Conservation (phyloP, 92 coral and sea anemone species). For the Zoanthus sociatus region DNA sequence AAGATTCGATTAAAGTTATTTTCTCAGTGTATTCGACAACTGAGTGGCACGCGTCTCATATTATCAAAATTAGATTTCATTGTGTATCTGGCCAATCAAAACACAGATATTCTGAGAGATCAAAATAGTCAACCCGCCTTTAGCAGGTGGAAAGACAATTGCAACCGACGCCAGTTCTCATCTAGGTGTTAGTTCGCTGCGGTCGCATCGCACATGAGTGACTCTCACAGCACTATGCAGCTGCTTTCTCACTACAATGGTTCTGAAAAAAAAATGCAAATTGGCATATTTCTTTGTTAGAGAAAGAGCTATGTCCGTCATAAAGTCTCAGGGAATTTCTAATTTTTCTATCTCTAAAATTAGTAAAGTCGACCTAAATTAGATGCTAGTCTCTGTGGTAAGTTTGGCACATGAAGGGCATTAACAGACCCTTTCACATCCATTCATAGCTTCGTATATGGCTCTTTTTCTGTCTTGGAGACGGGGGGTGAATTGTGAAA, state of each 20-base stretch:
- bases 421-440: neutral
- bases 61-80: constrained; percentile 70
- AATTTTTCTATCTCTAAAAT: neutral
- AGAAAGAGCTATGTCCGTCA: constrained; percentile 20
- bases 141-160: constrained; percentile 88
- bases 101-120: constrained; percentile 48
- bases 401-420: constrained; percentile 10
- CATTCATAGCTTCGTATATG: neutral
- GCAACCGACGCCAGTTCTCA: constrained; percentile 61
- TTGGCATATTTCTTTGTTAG: constrained; percentile 52
- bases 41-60: constrained; percentile 87
- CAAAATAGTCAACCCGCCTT: constrained; percentile 75
- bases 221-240: constrained; percentile 73
- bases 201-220: constrained; percentile 81
- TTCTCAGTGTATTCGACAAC: neutral
- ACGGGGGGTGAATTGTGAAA: constrained; percentile 26
- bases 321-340: neutral
- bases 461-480: constrained; percentile 22
- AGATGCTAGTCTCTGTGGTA: constrained; percentile 5
- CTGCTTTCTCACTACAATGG: constrained; percentile 71
- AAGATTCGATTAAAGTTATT: neutral
- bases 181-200: constrained; percentile 57
- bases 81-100: constrained; percentile 79
- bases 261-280: constrained; percentile 58
- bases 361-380: neutral